Evolutionary conservation across 2,888 invertebrate genomes (phyloP).

Genomic region (Seladonia tumulorum): DNA sequence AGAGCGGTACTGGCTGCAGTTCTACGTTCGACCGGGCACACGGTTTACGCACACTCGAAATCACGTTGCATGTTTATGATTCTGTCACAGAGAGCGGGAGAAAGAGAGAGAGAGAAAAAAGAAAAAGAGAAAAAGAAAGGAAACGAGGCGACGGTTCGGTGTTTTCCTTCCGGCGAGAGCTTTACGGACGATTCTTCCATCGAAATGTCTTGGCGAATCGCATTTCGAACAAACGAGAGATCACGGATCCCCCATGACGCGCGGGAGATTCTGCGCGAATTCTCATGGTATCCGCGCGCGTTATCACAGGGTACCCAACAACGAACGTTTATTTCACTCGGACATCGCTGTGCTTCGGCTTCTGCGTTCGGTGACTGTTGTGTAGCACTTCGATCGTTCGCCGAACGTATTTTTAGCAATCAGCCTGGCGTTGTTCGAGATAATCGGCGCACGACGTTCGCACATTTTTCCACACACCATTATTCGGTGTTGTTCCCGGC

Average conservation of each 20-base stretch:
- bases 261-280: background rate
- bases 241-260: background rate
- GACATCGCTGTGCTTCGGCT: conserved; percentile 13
- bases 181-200: background rate
- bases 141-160: background rate
- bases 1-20: background rate
- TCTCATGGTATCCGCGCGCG: conserved; percentile 7
- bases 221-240: background rate
- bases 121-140: background rate
- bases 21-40: background rate
- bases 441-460: conserved; percentile 17
- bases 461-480: background rate
- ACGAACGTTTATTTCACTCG: background rate
- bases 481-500: too few relatives aligned
- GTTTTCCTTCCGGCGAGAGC: background rate
- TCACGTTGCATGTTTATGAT: background rate
- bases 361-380: background rate
- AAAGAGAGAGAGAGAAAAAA: background rate
- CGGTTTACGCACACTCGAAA: conserved; percentile 5
- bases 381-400: conserved; percentile 20
- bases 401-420: conserved; percentile 51
- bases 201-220: conserved; percentile 5
- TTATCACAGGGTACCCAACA: background rate
- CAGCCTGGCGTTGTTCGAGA: background rate
- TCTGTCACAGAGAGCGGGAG: background rate